Conservation (phyloP, 2,113 vertebrate genomes). For the Alectura lathami region DNA sequence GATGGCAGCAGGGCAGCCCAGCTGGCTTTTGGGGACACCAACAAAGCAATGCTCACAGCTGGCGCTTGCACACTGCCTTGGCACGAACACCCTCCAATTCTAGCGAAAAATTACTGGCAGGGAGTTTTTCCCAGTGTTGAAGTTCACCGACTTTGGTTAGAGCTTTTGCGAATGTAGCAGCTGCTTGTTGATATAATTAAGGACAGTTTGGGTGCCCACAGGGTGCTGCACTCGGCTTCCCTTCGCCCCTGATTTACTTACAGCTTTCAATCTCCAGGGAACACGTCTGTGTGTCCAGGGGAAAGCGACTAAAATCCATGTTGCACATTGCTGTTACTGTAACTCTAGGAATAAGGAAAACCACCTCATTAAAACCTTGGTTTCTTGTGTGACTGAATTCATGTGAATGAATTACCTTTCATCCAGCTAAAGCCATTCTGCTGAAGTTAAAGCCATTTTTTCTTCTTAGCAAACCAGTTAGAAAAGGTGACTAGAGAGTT, state of each 20-base stretch:
- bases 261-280: slow-evolving; percentile 98
- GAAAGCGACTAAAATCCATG: slow-evolving; percentile 98
- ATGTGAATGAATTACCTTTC: too few relatives aligned
- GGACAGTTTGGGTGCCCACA: neutral
- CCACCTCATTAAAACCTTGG: neutral
- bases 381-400: neutral
- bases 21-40: neutral
- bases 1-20: neutral
- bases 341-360: slow-evolving; percentile 80
- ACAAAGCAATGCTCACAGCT: neutral
- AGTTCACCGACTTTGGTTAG: neutral
- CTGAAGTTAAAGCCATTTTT: neutral
- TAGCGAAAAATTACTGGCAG: neutral
- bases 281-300: slow-evolving; percentile 95
- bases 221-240: neutral
- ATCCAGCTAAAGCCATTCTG: neutral
- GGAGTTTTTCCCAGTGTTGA: neutral
- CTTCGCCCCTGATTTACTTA: slow-evolving; percentile 76
- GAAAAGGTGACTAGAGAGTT: neutral
- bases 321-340: slow-evolving; percentile 99
- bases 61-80: neutral
- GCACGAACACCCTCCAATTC: neutral
- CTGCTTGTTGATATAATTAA: neutral
- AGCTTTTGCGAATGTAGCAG: neutral
- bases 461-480: neutral